Evolutionary conservation across 2,113 vertebrate species (phyloP).

Genomic region (Pycnonotus jocosus): DNA sequence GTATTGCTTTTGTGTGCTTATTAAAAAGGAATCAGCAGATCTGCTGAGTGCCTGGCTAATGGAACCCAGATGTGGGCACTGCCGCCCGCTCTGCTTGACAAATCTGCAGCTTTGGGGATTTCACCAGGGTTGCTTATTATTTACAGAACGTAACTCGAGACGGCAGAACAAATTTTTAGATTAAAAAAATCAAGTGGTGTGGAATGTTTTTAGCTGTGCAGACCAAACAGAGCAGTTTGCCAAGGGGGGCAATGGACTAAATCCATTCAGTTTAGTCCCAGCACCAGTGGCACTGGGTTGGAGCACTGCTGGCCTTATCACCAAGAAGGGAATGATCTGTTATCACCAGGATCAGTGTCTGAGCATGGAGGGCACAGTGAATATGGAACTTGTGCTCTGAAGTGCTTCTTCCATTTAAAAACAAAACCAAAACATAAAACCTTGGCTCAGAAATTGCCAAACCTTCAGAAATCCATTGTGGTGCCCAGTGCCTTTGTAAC

Average conservation of each 20-base stretch:
- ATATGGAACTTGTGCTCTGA: not conserved
- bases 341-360: not conserved
- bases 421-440: not conserved
- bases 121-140: slow-evolving; percentile 76
- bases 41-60: slow-evolving; percentile 73
- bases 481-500: not conserved
- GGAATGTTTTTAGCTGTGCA: slow-evolving; percentile 73
- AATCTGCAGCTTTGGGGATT: slow-evolving; percentile 72
- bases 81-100: slow-evolving; percentile 60
- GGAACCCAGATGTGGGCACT: slow-evolving; percentile 75
- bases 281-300: slow-evolving; percentile 12
- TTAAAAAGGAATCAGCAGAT: slow-evolving; percentile 70
- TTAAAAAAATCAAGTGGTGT: slow-evolving; percentile 60
- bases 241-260: slow-evolving; percentile 55
- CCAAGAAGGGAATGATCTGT: not conserved
- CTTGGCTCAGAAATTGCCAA: not conserved
- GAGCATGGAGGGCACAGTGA: not conserved
- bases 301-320: slow-evolving; percentile 29
- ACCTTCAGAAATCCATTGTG: not conserved
- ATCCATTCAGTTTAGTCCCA: slow-evolving; percentile 20
- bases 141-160: slow-evolving; percentile 76
- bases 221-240: slow-evolving; percentile 74
- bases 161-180: slow-evolving; percentile 70
- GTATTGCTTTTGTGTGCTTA: slow-evolving; percentile 65
- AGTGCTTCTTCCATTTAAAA: not conserved